These are phyloP conservation scores for Chaetogeoica ovagalla DNA, from an alignment of 2,888 invertebrate genomes.

Conservation along the genomic window DNA sequence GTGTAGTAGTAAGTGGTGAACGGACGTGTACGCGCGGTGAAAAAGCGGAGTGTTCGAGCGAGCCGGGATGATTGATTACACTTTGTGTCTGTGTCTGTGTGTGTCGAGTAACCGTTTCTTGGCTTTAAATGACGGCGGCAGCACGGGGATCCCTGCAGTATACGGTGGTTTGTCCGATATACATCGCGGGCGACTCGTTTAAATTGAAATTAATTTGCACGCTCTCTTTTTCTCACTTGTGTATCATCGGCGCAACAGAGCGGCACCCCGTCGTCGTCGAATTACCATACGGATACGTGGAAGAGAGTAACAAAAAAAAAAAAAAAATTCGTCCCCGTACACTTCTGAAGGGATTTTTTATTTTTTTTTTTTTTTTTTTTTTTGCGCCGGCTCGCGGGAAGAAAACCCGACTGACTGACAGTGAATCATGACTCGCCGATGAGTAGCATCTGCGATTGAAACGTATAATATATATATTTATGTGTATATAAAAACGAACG, in stretches of 20 bases:
- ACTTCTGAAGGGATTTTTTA: slow-evolving; percentile 1
- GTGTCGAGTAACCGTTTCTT: slow-evolving; percentile 46
- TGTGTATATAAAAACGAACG: slow-evolving; percentile 25
- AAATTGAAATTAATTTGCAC: slow-evolving; percentile 52
- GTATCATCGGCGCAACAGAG: too few species aligned
- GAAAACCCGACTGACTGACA: slow-evolving; percentile 27
- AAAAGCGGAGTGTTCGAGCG: slow-evolving; percentile 5
- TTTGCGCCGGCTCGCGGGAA: neutral
- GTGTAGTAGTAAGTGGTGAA: neutral
- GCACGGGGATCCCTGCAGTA: slow-evolving; percentile 30
- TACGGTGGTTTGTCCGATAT: neutral
- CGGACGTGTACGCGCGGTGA: neutral
- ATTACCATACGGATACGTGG: slow-evolving; percentile 33
- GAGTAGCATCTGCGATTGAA: slow-evolving; percentile 53
- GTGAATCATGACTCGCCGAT: slow-evolving; percentile 49
- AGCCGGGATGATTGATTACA: slow-evolving; percentile 47
- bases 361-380: slow-evolving; percentile 15
- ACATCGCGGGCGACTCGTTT: slow-evolving; percentile 44
- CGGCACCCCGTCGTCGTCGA: neutral
- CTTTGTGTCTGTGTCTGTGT: neutral
- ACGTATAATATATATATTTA: too few species aligned
- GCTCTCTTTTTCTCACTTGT: slow-evolving; percentile 30
- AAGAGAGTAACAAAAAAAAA: too few species aligned
- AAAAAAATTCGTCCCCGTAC: slow-evolving; percentile 21
- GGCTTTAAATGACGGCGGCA: slow-evolving; percentile 49